Conservation (phyloP, 2,888 invertebrate genomes). For the Torymus texanus region DNA sequence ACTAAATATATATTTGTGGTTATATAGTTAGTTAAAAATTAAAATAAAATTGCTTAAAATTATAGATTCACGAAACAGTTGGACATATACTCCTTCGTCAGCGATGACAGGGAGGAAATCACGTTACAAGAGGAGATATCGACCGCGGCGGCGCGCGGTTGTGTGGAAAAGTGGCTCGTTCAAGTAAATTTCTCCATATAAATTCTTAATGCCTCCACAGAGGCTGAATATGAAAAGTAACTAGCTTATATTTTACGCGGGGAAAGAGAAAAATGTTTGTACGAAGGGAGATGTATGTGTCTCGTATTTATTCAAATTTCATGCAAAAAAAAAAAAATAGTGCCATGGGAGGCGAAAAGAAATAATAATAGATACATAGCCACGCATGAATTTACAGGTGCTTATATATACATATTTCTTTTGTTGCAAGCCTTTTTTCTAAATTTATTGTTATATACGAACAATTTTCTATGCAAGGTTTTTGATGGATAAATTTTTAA, state of each 20-base stretch:
- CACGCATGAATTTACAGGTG: too few species aligned
- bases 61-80: slow-evolving; percentile 81
- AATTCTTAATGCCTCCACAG: slow-evolving; percentile 1
- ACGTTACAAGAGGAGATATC: slow-evolving; percentile 80
- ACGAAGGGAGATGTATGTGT: background rate
- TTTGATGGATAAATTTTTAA: too few species aligned
- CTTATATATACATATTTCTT: too few species aligned
- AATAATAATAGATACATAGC: too few species aligned
- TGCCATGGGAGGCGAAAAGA: background rate
- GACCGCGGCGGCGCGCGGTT: slow-evolving; percentile 85
- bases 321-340: background rate
- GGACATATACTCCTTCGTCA: slow-evolving; percentile 86
- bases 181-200: slow-evolving; percentile 70
- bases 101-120: slow-evolving; percentile 85
- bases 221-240: background rate
- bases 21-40: background rate
- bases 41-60: background rate
- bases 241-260: slow-evolving; percentile 2
- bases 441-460: too few species aligned
- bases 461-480: too few species aligned
- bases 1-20: background rate
- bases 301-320: background rate
- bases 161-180: slow-evolving; percentile 91
- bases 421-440: too few species aligned
- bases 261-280: background rate